phyloP scores from a whole-genome alignment of 2,797 vertebrate genomes.

The Vireo griseus region DNA sequence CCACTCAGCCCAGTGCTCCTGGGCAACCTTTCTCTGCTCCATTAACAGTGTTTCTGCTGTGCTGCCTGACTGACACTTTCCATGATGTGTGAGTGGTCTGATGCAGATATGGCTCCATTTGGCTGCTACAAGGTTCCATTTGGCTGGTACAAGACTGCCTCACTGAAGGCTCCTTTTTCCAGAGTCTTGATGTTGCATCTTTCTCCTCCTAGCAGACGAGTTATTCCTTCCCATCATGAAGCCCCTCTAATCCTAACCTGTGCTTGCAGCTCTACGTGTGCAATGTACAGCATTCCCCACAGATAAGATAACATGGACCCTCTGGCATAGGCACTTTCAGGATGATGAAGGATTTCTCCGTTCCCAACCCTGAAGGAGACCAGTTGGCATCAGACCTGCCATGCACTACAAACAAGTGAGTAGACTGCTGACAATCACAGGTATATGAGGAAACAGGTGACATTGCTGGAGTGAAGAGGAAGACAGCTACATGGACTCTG shows the following conservation, averaged over 20 bases:
- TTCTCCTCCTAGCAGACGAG: background rate
- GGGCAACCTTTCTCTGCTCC: background rate
- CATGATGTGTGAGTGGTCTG: fast-evolving
- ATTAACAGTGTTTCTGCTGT: background rate
- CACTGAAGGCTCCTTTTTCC: background rate
- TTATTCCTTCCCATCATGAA: background rate
- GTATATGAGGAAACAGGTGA: background rate
- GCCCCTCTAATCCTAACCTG: fast-evolving
- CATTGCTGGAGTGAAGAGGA: background rate
- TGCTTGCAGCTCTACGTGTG: background rate
- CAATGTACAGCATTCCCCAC: background rate
- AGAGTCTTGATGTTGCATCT: background rate
- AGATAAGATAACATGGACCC: background rate
- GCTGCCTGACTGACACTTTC: background rate
- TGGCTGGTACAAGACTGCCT: too few species aligned
- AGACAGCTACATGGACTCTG: background rate
- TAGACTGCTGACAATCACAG: background rate
- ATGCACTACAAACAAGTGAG: background rate
- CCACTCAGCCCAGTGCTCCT: background rate
- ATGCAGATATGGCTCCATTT: background rate
- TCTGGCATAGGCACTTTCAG: background rate
- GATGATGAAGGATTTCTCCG: background rate
- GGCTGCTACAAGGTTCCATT: background rate
- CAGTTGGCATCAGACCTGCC: background rate
- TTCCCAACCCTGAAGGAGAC: background rate